Conservation (phyloP, 2,888 invertebrate species). For the Neoascia interrupta region DNA sequence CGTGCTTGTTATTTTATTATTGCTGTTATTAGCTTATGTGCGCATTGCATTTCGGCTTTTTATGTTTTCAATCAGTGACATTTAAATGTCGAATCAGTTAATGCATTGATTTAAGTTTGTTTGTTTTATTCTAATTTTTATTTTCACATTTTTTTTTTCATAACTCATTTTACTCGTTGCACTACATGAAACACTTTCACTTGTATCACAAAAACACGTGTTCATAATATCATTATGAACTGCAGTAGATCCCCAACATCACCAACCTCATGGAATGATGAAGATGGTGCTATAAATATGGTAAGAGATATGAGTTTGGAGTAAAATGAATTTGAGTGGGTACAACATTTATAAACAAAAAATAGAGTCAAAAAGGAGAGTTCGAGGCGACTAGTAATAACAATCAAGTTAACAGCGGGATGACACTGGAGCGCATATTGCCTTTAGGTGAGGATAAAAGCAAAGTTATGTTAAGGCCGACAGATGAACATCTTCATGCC, state of each 20-base stretch:
- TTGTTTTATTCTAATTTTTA: slow-evolving; percentile 44
- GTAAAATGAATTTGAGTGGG: slow-evolving; percentile 45
- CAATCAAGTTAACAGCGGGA: slow-evolving; percentile 70
- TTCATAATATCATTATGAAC: slow-evolving; percentile 66
- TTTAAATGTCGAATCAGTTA: too few relatives aligned
- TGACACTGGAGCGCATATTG: slow-evolving; percentile 43
- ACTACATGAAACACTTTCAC: slow-evolving; percentile 60
- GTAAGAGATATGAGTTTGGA: slow-evolving; percentile 72
- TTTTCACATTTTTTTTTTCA: slow-evolving; percentile 46
- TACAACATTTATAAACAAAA: slow-evolving; percentile 37
- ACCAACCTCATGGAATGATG: slow-evolving; percentile 79
- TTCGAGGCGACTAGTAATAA: slow-evolving; percentile 70
- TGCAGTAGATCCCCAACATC: slow-evolving; percentile 78
- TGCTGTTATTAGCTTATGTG: too few relatives aligned
- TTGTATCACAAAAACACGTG: slow-evolving; percentile 36
- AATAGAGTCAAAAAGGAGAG: slow-evolving; percentile 76
- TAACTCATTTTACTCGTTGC: slow-evolving; percentile 51
- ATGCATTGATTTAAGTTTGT: slow-evolving; percentile 9
- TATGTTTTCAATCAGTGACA: slow-evolving; percentile 7
- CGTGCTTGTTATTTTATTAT: background rate
- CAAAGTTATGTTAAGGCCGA: slow-evolving; percentile 12
- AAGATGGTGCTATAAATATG: slow-evolving; percentile 78
- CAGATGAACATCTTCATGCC: slow-evolving; percentile 25
- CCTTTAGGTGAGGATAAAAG: slow-evolving; percentile 55
- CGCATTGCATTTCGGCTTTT: slow-evolving; percentile 20